Evolutionary conservation across 1,140 invertebrate genomes (phyloP).

Genomic region (Panonychus citri): DNA sequence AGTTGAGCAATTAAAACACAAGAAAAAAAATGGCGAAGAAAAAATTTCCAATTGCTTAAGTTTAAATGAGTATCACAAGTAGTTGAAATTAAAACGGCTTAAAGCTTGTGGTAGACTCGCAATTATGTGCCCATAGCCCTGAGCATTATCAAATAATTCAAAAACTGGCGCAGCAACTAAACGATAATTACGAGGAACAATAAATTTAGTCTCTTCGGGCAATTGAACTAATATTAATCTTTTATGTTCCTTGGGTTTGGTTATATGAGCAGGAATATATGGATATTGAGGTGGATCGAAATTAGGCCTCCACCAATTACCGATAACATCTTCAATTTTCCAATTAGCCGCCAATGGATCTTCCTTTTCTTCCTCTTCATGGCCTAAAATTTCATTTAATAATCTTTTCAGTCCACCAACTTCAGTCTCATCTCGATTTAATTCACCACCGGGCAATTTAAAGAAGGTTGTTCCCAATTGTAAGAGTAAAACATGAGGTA

Average conservation of each 20-base stretch:
- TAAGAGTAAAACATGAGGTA: slow-evolving; percentile 87
- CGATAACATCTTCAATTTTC: slow-evolving; percentile 93
- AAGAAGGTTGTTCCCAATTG: slow-evolving; percentile 98
- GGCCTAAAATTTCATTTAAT: slow-evolving; percentile 69
- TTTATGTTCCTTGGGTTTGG: slow-evolving; percentile 97
- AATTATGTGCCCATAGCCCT: slow-evolving; percentile 96
- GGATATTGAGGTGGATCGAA: slow-evolving; percentile 98
- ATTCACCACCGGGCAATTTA: slow-evolving; percentile 93
- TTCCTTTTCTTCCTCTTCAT: slow-evolving; percentile 30
- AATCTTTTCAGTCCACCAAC: slow-evolving; percentile 89
- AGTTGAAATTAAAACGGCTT: slow-evolving; percentile 29
- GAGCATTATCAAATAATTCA: slow-evolving; percentile 95
- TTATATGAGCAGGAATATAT: slow-evolving; percentile 95
- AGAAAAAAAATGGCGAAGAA: too few species aligned
- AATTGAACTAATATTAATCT: slow-evolving; percentile 91
- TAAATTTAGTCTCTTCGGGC: slow-evolving; percentile 92
- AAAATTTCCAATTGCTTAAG: too few species aligned
- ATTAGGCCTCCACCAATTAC: slow-evolving; percentile 99
- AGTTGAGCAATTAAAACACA: too few species aligned
- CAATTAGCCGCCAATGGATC: slow-evolving; percentile 91
- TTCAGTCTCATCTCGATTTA: slow-evolving; percentile 91
- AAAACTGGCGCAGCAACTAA: slow-evolving; percentile 94
- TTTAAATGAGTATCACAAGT: too few species aligned
- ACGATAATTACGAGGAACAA: slow-evolving; percentile 98
- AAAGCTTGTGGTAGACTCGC: slow-evolving; percentile 87